Base-by-base conservation (phyloP, 2,888 invertebrate genomes). In the Nasonia oneida region DNA sequence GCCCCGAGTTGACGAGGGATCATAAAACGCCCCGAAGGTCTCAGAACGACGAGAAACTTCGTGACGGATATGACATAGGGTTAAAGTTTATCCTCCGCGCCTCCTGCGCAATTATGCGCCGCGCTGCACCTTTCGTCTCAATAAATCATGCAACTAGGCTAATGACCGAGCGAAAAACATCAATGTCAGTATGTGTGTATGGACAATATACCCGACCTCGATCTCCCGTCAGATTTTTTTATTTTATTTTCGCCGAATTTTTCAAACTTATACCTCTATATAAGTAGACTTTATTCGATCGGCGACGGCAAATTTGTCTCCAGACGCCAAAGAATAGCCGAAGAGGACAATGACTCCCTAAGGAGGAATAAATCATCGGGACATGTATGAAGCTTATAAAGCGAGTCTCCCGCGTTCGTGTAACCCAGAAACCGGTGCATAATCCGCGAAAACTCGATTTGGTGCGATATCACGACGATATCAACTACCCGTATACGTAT, bases 91-190 rank as follows among this genome's bases (percentile, higher is more conserved):
- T 39, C 10, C n/a, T 71, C 39, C 42, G 23, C 39, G 71, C 15
- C 15, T 39, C 15, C 39, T 42, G 71, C 71, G 71, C 71, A 42
- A 39, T 71, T n/a, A 37, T 42, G 39, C 33, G 5, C 10, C 37
- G 42, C 71, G 39, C n/a, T 61, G 57, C 42, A 39, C 39, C 42
- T 71, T 6, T 39, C 37, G 42, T n/a, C 37, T 39, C 37, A 8
- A 71, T 39, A 71, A 67, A 71, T 42, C 71, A 42, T 67, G 71
- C 71, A 71, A 39, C n/a, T 71, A 71, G 71, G 39, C 71, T 39
- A 71, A 71, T 71, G 42, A 42, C 39, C 18, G 71, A 37, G n/a
- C 71, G 71, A 42, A 42, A 67, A 67, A 29, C 67, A 67, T 67
- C 67, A 67, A 67, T 67, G 67, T 33, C 67, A 67, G 12, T 42